phyloP scores from a whole-genome alignment of 1,140 invertebrate genomes.

The Drosophila erecta region DNA sequence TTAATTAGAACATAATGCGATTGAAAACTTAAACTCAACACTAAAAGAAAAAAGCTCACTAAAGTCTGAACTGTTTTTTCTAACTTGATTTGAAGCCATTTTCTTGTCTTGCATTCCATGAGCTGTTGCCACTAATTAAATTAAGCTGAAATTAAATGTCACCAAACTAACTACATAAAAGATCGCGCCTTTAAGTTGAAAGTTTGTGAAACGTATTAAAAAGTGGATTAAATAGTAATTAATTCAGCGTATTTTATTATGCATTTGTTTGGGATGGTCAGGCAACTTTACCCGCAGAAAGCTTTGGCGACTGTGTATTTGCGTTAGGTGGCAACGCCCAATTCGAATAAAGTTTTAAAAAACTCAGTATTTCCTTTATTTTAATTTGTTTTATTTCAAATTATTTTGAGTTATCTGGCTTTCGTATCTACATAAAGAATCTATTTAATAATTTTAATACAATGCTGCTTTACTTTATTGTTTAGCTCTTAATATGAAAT shows the following conservation, averaged over 20 bases:
- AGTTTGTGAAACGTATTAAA: constrained; percentile 50
- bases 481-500: constrained; percentile 36
- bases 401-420: constrained; percentile 52
- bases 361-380: constrained; percentile 8
- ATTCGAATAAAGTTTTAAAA: background rate
- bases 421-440: constrained; percentile 66
- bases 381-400: constrained; percentile 56
- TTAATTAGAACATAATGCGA: constrained; percentile 58
- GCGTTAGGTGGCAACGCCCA: constrained; percentile 11
- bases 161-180: constrained; percentile 26
- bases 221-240: constrained; percentile 19
- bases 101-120: constrained; percentile 65
- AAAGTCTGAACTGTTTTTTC: constrained; percentile 53
- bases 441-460: constrained; percentile 57
- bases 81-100: constrained; percentile 10
- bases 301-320: background rate
- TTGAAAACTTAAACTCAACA: background rate
- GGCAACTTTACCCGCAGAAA: background rate
- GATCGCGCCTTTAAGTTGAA: constrained; percentile 34
- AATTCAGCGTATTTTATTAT: background rate
- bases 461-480: constrained; percentile 22
- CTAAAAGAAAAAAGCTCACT: constrained; percentile 29
- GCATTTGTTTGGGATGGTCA: background rate
- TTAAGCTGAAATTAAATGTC: constrained; percentile 56
- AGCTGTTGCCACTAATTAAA: constrained; percentile 54